Conservation (phyloP, 2,888 invertebrate genomes). For the Epirrhoe tristata region DNA sequence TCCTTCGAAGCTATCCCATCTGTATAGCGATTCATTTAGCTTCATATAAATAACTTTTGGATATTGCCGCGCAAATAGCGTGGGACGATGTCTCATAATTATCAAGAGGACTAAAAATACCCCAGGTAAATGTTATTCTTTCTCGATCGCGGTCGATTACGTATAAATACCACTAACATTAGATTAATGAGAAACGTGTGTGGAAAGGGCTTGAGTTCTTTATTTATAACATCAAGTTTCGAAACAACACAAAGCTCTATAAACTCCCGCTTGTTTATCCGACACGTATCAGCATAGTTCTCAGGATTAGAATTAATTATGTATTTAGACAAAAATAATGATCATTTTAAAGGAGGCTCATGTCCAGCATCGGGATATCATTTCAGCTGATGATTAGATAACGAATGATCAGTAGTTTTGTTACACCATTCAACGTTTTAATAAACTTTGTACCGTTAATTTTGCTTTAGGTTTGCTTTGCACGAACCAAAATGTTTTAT, state of each 20-base stretch:
- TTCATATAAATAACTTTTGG: background rate
- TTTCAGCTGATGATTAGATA: background rate
- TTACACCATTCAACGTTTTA: background rate
- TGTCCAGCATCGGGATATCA: too few relatives aligned
- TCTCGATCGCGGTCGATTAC: constrained; percentile 42
- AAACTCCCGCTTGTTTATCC: constrained; percentile 56
- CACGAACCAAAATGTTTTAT: background rate
- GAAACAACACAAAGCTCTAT: constrained; percentile 60
- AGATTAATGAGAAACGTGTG: constrained; percentile 49
- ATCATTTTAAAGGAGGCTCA: too few relatives aligned
- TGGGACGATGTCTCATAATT: constrained; percentile 3
- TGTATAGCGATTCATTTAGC: background rate
- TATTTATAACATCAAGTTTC: constrained; percentile 62
- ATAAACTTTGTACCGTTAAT: background rate
- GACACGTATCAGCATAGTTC: constrained; percentile 64
- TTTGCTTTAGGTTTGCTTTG: too few relatives aligned
- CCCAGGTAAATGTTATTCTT: constrained; percentile 34
- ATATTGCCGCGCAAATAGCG: constrained; percentile 9
- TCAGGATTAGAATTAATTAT: constrained; percentile 27
- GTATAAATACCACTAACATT: constrained; percentile 45
- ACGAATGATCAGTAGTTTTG: background rate
- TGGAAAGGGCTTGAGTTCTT: constrained; percentile 52
- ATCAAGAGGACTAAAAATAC: constrained; percentile 50
- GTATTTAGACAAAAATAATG: background rate
- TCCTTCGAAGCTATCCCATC: background rate